Percentiles rank a stretch among this genome's conserved stretches.
Evolutionary conservation across 2,888 invertebrate genomes (phyloP).

Genomic region (Cotesia congregata): DNA sequence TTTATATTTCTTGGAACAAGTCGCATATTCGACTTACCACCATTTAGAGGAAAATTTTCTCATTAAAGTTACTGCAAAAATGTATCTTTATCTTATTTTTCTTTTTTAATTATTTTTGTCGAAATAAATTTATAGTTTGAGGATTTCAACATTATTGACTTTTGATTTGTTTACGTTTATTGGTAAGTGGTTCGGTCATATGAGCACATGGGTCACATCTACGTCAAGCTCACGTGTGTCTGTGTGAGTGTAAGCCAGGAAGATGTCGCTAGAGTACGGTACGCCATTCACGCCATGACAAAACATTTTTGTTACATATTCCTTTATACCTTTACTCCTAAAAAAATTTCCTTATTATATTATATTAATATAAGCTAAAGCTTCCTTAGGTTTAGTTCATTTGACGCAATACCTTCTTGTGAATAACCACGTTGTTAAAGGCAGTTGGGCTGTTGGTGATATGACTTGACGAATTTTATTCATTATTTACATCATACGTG

Average conservation of each 20-base stretch:
- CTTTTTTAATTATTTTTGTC: neutral
- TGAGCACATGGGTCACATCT: neutral
- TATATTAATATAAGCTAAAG: neutral
- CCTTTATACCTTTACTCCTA: neutral
- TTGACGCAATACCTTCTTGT: neutral
- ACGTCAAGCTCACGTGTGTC: neutral
- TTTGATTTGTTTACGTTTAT: no score
- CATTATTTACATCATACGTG: constrained; percentile 19
- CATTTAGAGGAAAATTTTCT: constrained; percentile 57
- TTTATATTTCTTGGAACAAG: constrained; percentile 74
- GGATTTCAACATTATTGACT: no score
- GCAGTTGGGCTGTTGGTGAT: neutral
- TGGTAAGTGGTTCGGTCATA: no score
- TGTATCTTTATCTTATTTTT: neutral
- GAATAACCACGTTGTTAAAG: neutral
- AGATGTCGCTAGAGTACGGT: constrained; percentile 11
- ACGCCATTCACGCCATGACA: neutral
- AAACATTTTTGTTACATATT: neutral
- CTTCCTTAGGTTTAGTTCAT: constrained; percentile 1
- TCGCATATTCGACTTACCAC: constrained; percentile 73
- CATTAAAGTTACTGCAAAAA: neutral
- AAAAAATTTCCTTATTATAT: neutral
- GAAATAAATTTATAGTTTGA: no score
- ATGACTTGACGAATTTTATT: constrained; percentile 38
- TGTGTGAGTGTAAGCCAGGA: neutral